Evolutionary conservation across 2,888 invertebrate genomes (phyloP).

Genomic region (Tiliacea aurago): DNA sequence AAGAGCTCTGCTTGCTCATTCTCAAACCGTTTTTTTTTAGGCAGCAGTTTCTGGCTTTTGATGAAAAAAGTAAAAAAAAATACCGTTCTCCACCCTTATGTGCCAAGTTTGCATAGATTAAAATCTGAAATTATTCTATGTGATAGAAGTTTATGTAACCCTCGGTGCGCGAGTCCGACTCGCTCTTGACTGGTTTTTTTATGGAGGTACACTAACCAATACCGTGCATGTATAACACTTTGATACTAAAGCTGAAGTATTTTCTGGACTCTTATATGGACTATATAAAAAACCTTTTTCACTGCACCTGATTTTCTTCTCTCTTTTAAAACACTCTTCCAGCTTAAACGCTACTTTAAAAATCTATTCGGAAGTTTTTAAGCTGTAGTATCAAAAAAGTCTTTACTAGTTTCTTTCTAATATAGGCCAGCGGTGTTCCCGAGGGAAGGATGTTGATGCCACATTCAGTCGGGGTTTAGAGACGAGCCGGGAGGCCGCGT

Average conservation of each 20-base stretch:
- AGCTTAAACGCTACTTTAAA: conserved; percentile 47
- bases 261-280: too few species aligned
- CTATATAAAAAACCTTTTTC: not conserved
- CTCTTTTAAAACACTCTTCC: conserved; percentile 35
- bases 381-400: conserved; percentile 53
- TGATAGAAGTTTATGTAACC: too few species aligned
- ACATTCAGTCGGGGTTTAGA: conserved; percentile 59
- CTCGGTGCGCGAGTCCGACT: too few species aligned
- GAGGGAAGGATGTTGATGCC: conserved; percentile 48
- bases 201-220: not conserved
- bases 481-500: conserved; percentile 61
- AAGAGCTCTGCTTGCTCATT: too few species aligned
- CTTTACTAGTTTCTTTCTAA: conserved; percentile 46
- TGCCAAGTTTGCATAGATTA: too few species aligned
- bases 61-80: too few species aligned
- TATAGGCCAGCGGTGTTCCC: conserved; percentile 55
- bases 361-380: conserved; percentile 50
- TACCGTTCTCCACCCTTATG: too few species aligned
- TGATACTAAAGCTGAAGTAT: not conserved
- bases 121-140: too few species aligned
- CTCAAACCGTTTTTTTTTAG: too few species aligned
- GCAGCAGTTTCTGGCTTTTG: too few species aligned
- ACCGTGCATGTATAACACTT: not conserved
- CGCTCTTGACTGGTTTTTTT: too few species aligned
- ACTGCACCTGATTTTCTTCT: conserved; percentile 14